Conservation (phyloP, 2,888 invertebrate genomes). For the Caenorhabditis sp. region DNA sequence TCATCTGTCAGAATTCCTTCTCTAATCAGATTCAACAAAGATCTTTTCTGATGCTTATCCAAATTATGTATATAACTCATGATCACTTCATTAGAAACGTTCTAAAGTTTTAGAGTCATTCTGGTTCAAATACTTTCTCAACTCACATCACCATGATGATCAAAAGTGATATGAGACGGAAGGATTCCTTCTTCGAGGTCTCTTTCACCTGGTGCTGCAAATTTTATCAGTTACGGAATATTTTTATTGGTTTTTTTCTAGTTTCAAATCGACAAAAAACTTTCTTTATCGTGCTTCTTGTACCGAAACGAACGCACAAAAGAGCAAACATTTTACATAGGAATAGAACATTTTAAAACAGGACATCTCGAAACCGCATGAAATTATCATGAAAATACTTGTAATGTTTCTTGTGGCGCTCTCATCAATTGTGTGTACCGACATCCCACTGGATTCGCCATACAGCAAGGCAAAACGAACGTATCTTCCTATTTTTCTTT, state of each 20-base stretch:
- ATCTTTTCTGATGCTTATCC: conserved; percentile 54
- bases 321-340: no score
- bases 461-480: no score
- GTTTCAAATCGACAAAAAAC: no score
- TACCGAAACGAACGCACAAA: neutral
- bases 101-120: conserved; percentile 12
- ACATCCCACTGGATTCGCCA: no score
- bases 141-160: conserved; percentile 39
- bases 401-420: no score
- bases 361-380: no score
- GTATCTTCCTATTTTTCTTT: no score
- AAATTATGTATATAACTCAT: conserved; percentile 52
- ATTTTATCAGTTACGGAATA: neutral
- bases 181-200: conserved; percentile 34
- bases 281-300: neutral
- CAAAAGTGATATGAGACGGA: conserved; percentile 30
- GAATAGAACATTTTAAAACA: no score
- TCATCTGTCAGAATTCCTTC: conserved; percentile 62
- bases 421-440: no score
- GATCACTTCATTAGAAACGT: conserved; percentile 42
- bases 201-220: conserved; percentile 32
- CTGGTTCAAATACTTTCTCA: neutral
- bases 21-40: conserved; percentile 48
- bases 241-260: neutral
- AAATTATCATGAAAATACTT: no score